These are phyloP conservation scores for Drosophila lacicola DNA, from an alignment of 2,888 invertebrate genomes.

Conservation along the genomic window DNA sequence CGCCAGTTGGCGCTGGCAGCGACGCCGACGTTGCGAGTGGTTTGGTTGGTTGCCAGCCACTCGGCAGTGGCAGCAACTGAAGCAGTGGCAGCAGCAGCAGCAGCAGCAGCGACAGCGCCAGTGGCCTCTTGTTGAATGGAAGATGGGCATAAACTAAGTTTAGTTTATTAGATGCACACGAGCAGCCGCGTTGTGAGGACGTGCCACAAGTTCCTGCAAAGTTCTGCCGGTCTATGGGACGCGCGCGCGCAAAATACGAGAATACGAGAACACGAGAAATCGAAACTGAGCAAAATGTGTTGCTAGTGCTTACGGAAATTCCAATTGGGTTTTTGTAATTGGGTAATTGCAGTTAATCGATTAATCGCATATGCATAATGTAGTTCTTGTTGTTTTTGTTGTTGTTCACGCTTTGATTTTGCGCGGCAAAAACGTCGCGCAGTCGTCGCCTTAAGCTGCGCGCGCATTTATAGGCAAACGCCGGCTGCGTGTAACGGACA, in stretches of 20 bases:
- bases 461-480: conserved; percentile 50
- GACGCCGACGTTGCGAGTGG: conserved; percentile 51
- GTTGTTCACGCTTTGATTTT: conserved; percentile 19
- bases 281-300: conserved; percentile 8
- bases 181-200: conserved; percentile 85
- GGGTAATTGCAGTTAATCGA: conserved; percentile 16
- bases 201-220: conserved; percentile 68
- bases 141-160: conserved; percentile 83
- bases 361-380: neutral
- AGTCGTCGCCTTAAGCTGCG: conserved; percentile 55
- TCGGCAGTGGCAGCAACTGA: conserved; percentile 23
- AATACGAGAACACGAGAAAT: conserved; percentile 1
- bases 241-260: conserved; percentile 31
- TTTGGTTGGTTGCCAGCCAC: conserved; percentile 55
- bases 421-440: conserved; percentile 54
- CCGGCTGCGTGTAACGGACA: conserved; percentile 50
- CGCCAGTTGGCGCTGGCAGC: conserved; percentile 42
- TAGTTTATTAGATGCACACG: conserved; percentile 85
- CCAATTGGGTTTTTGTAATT: conserved; percentile 3
- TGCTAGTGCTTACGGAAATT: neutral
- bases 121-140: conserved; percentile 65
- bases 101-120: conserved; percentile 29
- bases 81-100: conserved; percentile 9
- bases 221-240: conserved; percentile 17
- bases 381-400: conserved; percentile 24